Evolutionary conservation across 2,888 invertebrate genomes (phyloP).

Genomic region (Conops quadrifasciatus): DNA sequence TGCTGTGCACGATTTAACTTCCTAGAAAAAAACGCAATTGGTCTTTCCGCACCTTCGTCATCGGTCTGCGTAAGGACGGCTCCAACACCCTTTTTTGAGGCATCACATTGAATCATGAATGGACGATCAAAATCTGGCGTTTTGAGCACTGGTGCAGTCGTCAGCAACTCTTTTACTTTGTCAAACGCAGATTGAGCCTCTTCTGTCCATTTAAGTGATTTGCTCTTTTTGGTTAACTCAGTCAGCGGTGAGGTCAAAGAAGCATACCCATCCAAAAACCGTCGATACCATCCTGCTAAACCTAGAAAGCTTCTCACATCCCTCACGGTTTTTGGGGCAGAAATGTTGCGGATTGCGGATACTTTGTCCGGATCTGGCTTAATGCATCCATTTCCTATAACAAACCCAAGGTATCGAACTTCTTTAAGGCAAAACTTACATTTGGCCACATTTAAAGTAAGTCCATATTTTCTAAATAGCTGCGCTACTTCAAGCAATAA

Average conservation of each 20-base stretch:
- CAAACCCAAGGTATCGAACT: slow-evolving; percentile 30
- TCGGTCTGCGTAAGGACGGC: slow-evolving; percentile 17
- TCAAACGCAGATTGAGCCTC: slow-evolving; percentile 38
- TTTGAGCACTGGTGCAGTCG: slow-evolving; percentile 36
- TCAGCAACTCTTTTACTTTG: slow-evolving; percentile 29
- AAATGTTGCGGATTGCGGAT: slow-evolving; percentile 36
- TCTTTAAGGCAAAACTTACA: slow-evolving; percentile 33
- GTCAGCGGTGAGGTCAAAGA: slow-evolving; percentile 31
- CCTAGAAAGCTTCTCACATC: slow-evolving; percentile 41
- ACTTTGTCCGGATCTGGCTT: slow-evolving; percentile 41
- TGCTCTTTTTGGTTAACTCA: slow-evolving; percentile 26
- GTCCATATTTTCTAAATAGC: slow-evolving; percentile 10
- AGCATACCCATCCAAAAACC: slow-evolving; percentile 35
- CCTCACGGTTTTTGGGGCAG: slow-evolving; percentile 30
- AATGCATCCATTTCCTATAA: too few species aligned
- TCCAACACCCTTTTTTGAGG: slow-evolving; percentile 23
- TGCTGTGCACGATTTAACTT: slow-evolving; percentile 39
- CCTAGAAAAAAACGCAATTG: slow-evolving; percentile 40
- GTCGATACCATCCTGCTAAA: slow-evolving; percentile 41
- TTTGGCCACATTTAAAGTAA: slow-evolving; percentile 32
- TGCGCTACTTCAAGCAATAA: slow-evolving; percentile 21
- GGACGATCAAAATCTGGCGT: slow-evolving; percentile 39
- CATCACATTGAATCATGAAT: slow-evolving; percentile 39
- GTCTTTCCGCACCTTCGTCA: slow-evolving; percentile 3
- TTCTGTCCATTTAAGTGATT: slow-evolving; percentile 28